phyloP scores from a whole-genome alignment of 2,797 vertebrate species.

The Gallinago stenura region DNA sequence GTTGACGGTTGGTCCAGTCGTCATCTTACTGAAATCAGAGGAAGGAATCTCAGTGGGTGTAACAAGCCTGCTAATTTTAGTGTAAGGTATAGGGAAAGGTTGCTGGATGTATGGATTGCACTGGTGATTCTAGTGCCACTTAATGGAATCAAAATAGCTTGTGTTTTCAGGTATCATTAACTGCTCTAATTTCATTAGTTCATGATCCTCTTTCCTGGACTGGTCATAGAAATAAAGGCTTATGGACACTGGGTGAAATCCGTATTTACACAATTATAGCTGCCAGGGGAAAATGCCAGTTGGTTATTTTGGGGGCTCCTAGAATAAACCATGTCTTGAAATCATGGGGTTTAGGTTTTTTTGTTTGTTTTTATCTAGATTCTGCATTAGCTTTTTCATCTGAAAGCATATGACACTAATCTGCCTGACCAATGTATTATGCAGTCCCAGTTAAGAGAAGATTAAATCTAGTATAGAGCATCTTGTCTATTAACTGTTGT shows the following conservation, averaged over 20 bases:
- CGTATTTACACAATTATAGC: background rate
- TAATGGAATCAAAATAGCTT: background rate
- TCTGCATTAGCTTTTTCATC: background rate
- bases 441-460: background rate
- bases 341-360: background rate
- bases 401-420: background rate
- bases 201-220: background rate
- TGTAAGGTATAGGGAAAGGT: background rate
- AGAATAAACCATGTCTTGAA: background rate
- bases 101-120: background rate
- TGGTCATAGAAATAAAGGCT: background rate
- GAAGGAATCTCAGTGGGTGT: background rate
- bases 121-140: background rate
- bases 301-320: background rate
- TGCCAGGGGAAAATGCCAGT: background rate
- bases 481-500: constrained; percentile 39
- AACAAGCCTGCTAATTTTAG: background rate
- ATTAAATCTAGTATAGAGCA: background rate
- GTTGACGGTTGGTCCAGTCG: background rate
- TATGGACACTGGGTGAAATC: background rate
- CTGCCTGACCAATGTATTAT: background rate
- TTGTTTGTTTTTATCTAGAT: background rate
- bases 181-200: background rate
- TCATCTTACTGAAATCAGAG: background rate
- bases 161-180: background rate